Conservation (phyloP, 2,888 invertebrate genomes). For the Amblyjoppa proteus region DNA sequence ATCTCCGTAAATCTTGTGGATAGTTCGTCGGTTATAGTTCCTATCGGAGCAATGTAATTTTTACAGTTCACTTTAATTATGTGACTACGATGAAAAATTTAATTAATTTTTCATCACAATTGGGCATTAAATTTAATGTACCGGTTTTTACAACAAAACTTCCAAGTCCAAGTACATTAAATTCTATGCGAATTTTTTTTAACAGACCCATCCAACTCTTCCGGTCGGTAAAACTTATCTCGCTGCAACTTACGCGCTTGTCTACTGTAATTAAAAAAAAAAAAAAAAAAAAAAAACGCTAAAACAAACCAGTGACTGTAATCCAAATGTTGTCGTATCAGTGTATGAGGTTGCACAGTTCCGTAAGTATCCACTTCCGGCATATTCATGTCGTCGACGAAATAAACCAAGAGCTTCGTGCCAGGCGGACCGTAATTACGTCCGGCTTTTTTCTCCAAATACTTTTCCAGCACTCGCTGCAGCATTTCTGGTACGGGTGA, state of each 20-base stretch:
- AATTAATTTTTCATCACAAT: no score
- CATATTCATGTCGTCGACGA: slow-evolving; percentile 98
- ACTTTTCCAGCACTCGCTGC: slow-evolving; percentile 94
- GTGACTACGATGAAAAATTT: no score
- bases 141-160: no score
- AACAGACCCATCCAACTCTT: no score
- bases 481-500: slow-evolving; percentile 90
- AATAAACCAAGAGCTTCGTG: slow-evolving; percentile 96
- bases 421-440: slow-evolving; percentile 97
- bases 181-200: not conserved
- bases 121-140: no score
- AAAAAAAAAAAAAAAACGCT: slow-evolving; percentile 20
- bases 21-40: no score
- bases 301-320: slow-evolving; percentile 93
- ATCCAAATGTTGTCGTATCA: slow-evolving; percentile 96
- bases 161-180: not conserved
- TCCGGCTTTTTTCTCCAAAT: slow-evolving; percentile 97
- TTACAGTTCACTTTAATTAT: no score
- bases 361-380: slow-evolving; percentile 97
- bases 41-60: no score
- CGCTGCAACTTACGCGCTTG: no score
- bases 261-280: not conserved
- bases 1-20: no score
- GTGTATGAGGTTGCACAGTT: slow-evolving; percentile 97
- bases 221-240: no score